Percentiles rank a stretch among this genome's conserved stretches.
Conservation (phyloP, 2,113 vertebrate genomes). For the Centropus unirufus region DNA sequence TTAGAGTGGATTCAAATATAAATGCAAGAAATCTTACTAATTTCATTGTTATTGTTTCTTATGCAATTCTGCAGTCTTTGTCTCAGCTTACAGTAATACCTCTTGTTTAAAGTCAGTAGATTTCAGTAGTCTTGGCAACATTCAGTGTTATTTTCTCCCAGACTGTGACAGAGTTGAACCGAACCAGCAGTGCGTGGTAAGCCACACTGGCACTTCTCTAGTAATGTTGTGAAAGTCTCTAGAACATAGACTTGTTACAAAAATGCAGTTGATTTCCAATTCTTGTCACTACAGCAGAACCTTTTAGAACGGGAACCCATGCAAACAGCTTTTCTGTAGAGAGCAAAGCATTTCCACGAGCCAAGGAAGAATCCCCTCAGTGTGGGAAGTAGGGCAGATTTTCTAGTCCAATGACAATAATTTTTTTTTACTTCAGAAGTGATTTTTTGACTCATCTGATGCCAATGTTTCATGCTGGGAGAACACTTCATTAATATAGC, state of each 20-base stretch:
- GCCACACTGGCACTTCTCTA: background rate
- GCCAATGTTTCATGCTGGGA: background rate
- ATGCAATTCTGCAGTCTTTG: background rate
- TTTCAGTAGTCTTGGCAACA: constrained; percentile 18
- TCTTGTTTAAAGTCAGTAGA: background rate
- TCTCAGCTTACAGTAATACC: background rate
- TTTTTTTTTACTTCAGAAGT: background rate
- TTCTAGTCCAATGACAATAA: background rate
- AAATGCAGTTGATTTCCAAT: background rate
- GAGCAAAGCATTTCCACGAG: background rate
- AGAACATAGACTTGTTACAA: background rate
- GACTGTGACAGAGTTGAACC: background rate
- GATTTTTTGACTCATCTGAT: background rate
- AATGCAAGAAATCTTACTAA: background rate
- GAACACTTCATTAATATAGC: background rate
- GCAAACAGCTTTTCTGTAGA: background rate
- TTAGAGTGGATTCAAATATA: background rate
- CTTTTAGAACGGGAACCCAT: background rate
- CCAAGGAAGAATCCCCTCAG: background rate
- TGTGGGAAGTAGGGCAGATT: background rate
- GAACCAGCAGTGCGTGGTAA: background rate
- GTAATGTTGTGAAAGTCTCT: background rate
- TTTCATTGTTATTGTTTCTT: background rate
- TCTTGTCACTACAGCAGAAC: background rate
- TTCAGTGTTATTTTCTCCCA: background rate